Conservation (phyloP, 2,797 vertebrate genomes). For the Melanotaenia maccullochi region DNA sequence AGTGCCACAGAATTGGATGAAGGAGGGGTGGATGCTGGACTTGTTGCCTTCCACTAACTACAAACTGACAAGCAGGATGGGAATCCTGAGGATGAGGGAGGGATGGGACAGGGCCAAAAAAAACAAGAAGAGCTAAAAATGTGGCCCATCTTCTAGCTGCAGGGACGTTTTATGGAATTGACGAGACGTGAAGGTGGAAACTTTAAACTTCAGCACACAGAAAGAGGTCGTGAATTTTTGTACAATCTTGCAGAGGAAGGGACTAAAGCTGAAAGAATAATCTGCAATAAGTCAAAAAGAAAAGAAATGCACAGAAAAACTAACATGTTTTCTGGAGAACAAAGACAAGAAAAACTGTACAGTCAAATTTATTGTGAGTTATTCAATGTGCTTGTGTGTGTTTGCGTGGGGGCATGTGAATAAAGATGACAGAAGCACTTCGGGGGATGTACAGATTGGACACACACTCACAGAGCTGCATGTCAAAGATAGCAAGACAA, state of each 20-base stretch:
- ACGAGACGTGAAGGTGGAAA: background rate
- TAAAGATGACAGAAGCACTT: slow-evolving; percentile 52
- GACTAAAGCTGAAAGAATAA: background rate
- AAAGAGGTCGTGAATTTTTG: background rate
- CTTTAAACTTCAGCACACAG: background rate
- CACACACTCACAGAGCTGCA: slow-evolving; percentile 66
- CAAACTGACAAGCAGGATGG: slow-evolving; percentile 13
- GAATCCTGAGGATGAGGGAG: slow-evolving; percentile 13
- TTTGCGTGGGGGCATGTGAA: background rate
- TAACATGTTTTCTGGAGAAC: slow-evolving; percentile 14
- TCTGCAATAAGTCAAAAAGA: slow-evolving; percentile 11
- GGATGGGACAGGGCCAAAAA: slow-evolving; percentile 1
- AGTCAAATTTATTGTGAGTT: background rate
- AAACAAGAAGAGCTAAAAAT: slow-evolving; percentile 3
- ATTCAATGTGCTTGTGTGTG: slow-evolving; percentile 4
- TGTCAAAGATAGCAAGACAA: slow-evolving; percentile 79
- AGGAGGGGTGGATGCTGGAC: slow-evolving; percentile 41
- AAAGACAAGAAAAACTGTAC: slow-evolving; percentile 27
- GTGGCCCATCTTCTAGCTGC: background rate
- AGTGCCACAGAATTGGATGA: slow-evolving; percentile 36
- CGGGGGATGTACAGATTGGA: slow-evolving; percentile 30
- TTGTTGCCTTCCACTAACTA: slow-evolving; percentile 46
- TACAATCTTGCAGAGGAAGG: background rate
- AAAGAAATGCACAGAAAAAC: background rate
- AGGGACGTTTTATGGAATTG: background rate